Evolutionary conservation across 2,113 vertebrate species (phyloP), one percentile per base, ranked within the genome.

Genomic region (Hemichromis elongatus): DNA sequence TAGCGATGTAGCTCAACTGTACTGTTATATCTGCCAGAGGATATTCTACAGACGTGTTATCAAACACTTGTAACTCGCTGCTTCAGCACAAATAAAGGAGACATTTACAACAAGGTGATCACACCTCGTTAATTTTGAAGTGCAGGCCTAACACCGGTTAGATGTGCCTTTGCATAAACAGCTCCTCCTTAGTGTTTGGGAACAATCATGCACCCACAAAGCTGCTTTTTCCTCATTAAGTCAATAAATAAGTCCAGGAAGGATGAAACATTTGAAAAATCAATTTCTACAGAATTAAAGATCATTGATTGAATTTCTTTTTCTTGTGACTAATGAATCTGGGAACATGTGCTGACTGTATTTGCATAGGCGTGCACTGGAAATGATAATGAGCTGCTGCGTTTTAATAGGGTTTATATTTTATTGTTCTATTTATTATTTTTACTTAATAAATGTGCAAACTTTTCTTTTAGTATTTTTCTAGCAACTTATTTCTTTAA

Each of bases 111-210:
- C 28, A 50, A 37, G 81, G 42, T 78, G 9, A 40, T 81, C 87
- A 88, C 81, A 42, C 86, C 61, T 91, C 86, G 88, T 88, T 47
- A 77, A 18, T 37, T 82, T 66, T 79, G 61, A 40, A 79, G 79
- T 56, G 52, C 42, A 28, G 47, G 55, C 73, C 82, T 81, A 66
- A 86, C 90, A 93, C 84, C 89, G 82, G 50, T 21, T 14, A 78
- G 70, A 85, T 89, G 90, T 90, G 93, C 78, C 61, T 73, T 53
- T 40, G 87, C 88, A 90, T 83, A 88, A 70, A 55, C 75, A 84
- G 47, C 54, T 81, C 55, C n/a, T 26, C 28, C 52, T 79, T 52
- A 78, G 75, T 87, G 75, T 82, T 86, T 83, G 11, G 77, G 9
- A 89, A 80, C 12, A 85, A 86, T 70, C 88, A 83, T 11, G 2